Evolutionary conservation across 2,888 invertebrate genomes (phyloP), one percentile per base, ranked within the genome.

Genomic region (Crioceris asparagi): DNA sequence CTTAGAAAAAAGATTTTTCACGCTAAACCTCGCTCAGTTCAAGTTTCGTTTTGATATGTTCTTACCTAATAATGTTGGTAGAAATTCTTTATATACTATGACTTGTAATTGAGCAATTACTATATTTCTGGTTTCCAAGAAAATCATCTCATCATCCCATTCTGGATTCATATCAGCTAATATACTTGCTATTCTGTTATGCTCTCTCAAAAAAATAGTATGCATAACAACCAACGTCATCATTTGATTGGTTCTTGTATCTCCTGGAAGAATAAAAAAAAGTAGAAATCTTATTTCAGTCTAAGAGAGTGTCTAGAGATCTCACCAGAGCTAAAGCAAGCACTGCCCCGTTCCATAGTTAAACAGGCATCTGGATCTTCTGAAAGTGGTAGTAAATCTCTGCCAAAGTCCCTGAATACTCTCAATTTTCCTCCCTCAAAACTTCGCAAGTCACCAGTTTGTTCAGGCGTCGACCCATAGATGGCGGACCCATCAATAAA

Each of bases 41-140:
- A n/a, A n/a, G n/a, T n/a, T n/a, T 11, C 21, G 7, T 21, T 4
- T 25, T 4, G 12, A 3, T 17, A 23, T 27, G 2, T 23, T 29
- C 53, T 56, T 55, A 78, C 85, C 86, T 44, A 88, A 62, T 18
- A 88, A 63, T 27, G 78, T 66, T 0, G 87, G 86, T 26, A 88
- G 64, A 73, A 80, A 88, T 58, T 88, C 88, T 53, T 79, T 79
- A 58, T 84, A 88, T 3, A 78, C 68, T 34, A 88, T 77, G 40
- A 85, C 79, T 63, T 88, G 90, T 57, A 79, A 68, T 61, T 82
- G 75, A 0, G 85, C 87, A 38, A 78, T 77, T 3, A 80, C 61
- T 38, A 88, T 79, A 48, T 79, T 70, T 36, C 84, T 71, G 1
- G 83, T 62, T 60, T 87, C 86, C 60, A 80, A 72, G 61, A 76